Evolutionary conservation across 1,140 invertebrate genomes (phyloP).

Genomic region (Cyclina sinensis): DNA sequence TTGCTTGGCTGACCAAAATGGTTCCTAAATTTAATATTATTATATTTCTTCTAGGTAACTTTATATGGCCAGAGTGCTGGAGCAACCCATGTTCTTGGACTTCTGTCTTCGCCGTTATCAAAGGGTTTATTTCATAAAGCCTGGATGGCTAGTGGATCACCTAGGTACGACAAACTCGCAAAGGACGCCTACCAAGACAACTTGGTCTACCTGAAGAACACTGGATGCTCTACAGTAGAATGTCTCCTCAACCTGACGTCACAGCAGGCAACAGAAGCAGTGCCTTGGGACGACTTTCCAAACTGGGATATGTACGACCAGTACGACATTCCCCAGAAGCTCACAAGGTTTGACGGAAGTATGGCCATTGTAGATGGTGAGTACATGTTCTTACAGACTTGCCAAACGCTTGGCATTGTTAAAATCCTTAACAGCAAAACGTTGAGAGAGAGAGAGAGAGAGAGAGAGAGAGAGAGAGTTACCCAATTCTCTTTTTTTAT

Average conservation of each 20-base stretch:
- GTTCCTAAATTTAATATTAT: neutral
- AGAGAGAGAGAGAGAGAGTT: too few species aligned
- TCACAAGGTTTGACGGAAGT: conserved; percentile 64
- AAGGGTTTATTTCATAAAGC: conserved; percentile 67
- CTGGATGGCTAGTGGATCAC: conserved; percentile 67
- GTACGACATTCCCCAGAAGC: conserved; percentile 53
- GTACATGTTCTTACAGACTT: too few species aligned
- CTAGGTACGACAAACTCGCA: conserved; percentile 37
- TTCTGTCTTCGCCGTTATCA: conserved; percentile 64
- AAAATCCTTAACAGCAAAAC: too few species aligned
- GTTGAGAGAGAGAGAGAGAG: too few species aligned
- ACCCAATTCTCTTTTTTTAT: too few species aligned
- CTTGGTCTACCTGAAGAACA: conserved; percentile 69
- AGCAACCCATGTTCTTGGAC: conserved; percentile 57
- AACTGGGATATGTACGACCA: conserved; percentile 70
- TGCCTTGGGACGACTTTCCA: conserved; percentile 71
- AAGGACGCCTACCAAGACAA: conserved; percentile 71
- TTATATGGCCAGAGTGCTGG: conserved; percentile 75
- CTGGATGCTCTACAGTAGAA: conserved; percentile 71
- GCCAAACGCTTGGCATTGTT: too few species aligned
- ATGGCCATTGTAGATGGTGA: conserved; percentile 76
- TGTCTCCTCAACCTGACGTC: conserved; percentile 71
- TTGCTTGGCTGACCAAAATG: too few species aligned
- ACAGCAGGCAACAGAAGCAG: conserved; percentile 54
- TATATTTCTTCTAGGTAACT: conserved; percentile 60